These are phyloP conservation scores for Dicyrtoma fusca DNA, from an alignment of 2,888 invertebrate species.

Conservation along the genomic window DNA sequence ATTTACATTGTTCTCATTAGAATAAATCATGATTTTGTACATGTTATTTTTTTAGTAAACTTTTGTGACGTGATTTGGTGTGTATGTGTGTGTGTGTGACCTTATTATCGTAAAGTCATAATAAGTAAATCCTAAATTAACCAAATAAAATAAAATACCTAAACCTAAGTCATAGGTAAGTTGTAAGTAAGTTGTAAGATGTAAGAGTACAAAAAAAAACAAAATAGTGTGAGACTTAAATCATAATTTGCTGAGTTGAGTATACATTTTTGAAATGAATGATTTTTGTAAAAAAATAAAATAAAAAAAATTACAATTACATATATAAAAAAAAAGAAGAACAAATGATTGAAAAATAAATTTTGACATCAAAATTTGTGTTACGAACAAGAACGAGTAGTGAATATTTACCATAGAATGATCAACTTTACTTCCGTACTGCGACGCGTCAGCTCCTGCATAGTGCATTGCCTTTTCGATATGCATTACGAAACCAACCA, in stretches of 20 bases:
- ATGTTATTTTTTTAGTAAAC: no score
- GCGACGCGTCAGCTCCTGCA: constrained; percentile 41
- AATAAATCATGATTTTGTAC: no score
- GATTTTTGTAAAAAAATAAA: constrained; percentile 10
- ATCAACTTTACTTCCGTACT: constrained; percentile 49
- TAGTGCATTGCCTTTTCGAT: constrained; percentile 24
- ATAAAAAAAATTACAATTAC: background rate
- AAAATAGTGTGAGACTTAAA: background rate
- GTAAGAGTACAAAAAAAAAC: no score
- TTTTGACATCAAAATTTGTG: constrained; percentile 3
- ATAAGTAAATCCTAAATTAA: no score
- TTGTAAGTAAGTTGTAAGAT: no score
- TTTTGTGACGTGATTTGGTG: no score
- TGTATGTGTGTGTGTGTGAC: no score
- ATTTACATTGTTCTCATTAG: no score
- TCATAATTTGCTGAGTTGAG: background rate
- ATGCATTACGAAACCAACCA: constrained; percentile 24
- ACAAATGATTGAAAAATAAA: constrained; percentile 12
- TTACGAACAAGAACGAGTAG: no score
- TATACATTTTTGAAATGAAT: background rate
- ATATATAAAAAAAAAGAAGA: constrained; percentile 1
- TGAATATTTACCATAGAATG: constrained; percentile 44
- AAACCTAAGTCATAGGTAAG: no score
- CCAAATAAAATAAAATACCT: no score
- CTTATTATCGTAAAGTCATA: no score